Evolutionary conservation across 1,140 invertebrate genomes (phyloP), one percentile per base, ranked within the genome.

Genomic region (Coptotermes formosanus): DNA sequence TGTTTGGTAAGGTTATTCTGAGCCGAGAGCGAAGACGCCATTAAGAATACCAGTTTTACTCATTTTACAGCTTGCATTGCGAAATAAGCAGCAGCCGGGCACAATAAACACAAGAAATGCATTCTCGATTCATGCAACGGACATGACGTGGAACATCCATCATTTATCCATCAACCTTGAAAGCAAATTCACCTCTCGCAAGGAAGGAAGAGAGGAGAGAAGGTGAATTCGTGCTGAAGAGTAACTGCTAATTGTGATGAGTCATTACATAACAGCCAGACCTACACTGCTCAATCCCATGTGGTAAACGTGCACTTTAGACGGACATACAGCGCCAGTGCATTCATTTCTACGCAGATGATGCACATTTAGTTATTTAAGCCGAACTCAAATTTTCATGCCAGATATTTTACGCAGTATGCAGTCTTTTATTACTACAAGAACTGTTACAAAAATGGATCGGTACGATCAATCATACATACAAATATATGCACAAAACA

Each of bases 191-290:
- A 2, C 64, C 64, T 75, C 25, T 30, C n/a, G 64, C 64, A 75
- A n/a, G 64, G 64, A 75, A 75, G 64, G 64, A 75, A 75, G 64
- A 75, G 14, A 16, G n/a, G n/a, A 25, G n/a, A 75, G 64, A 75
- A 25, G 25, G 64, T 75, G 64, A 75, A 9, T 30, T 75, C 25
- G n/a, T n/a, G 64, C 25, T n/a, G 64, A 3, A 11, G 25, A 16
- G 64, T 75, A 75, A 75, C 8, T n/a, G 64, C 64, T 30, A 75
- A 75, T 75, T 75, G 64, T 75, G 25, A 75, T 75, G 64, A 75
- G 25, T 75, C 64, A 75, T 75, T 75, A 75, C n/a, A 30, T 75
- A 75, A 75, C 64, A 30, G n/a, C 25, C 8, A 25, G n/a, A 75
- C 64, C 25, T 30, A 14, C 7, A 75, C 64, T 75, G 64, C 64